Evolutionary conservation across 1,140 invertebrate species (phyloP), one percentile per base, ranked within the genome.

Genomic region (Chironomus striatipennis): DNA sequence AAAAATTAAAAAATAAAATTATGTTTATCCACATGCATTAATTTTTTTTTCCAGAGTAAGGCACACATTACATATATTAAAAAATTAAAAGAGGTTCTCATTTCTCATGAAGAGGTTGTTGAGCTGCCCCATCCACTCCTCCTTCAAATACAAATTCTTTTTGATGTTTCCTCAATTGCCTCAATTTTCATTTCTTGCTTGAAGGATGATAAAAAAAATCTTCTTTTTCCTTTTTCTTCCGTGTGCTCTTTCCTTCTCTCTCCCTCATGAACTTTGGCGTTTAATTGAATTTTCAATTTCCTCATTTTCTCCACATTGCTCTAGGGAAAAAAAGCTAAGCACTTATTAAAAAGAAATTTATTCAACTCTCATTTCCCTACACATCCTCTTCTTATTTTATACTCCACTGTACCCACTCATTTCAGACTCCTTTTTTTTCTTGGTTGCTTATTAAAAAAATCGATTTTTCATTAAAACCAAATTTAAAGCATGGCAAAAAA

Each of bases 281-380:
- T 57, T 57, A 57, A 57, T 57, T 57, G 47, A 57, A 57, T 57
- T 57, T 57, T 57, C 47, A 57, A 57, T 57, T 57, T 57, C 47
- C 47, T 57, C 47, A 57, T 57, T 57, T 57, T n/a, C 47, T 57
- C 8, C 12, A 57, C 47, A 57, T n/a, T 57, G 47, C 47, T 57
- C 47, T n/a, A 57, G 47, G 47, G 47, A 57, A 57, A 1, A 5
- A 57, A 57, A 57, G 47, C 47, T 57, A 57, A 57, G 47, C 47
- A 57, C 47, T 57, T 57, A 57, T 57, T 57, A 57, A 57, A 57
- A 57, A 57, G 47, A 57, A 57, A 57, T 57, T 57, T 57, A 57
- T 57, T 57, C 47, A 57, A 57, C 47, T 57, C 47, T 57, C 47
- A 57, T 57, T 57, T 57, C 47, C 47, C 47, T 57, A n/a, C 47